phyloP scores from a whole-genome alignment of 2,113 vertebrate genomes.

The Astur gentilis region DNA sequence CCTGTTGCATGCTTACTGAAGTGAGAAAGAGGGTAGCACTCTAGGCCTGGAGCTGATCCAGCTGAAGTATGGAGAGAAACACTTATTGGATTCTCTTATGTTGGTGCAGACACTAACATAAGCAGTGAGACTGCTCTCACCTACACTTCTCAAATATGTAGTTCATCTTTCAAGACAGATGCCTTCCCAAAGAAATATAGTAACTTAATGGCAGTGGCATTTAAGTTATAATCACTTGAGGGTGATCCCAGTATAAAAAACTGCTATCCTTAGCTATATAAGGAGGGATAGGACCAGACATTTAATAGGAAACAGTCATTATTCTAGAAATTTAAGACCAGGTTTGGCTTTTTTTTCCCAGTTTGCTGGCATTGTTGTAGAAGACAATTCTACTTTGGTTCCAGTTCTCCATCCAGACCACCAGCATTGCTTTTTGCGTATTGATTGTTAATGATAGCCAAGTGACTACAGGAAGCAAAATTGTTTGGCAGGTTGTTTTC shows the following conservation, averaged over 20 bases:
- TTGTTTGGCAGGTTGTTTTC: background rate
- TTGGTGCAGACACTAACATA: background rate
- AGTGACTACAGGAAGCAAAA: background rate
- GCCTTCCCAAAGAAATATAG: background rate
- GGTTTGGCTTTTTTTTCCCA: background rate
- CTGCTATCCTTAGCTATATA: background rate
- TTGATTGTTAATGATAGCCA: background rate
- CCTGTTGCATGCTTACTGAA: background rate
- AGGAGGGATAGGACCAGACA: background rate
- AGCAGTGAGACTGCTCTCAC: background rate
- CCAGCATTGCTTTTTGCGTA: background rate
- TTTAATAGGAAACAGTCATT: background rate
- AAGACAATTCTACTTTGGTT: background rate
- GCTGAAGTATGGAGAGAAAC: background rate
- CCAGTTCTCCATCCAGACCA: background rate
- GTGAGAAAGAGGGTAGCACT: background rate
- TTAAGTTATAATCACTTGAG: background rate
- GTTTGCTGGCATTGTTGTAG: background rate
- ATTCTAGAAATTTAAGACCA: background rate
- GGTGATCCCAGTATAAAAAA: background rate
- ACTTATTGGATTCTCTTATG: background rate
- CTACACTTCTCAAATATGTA: background rate
- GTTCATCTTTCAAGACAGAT: background rate
- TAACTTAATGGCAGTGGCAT: background rate
- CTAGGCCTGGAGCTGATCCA: background rate